Evolutionary conservation across 2,113 vertebrate species (phyloP), one percentile per base, ranked within the genome.

Genomic region (Pelecanus crispus): DNA sequence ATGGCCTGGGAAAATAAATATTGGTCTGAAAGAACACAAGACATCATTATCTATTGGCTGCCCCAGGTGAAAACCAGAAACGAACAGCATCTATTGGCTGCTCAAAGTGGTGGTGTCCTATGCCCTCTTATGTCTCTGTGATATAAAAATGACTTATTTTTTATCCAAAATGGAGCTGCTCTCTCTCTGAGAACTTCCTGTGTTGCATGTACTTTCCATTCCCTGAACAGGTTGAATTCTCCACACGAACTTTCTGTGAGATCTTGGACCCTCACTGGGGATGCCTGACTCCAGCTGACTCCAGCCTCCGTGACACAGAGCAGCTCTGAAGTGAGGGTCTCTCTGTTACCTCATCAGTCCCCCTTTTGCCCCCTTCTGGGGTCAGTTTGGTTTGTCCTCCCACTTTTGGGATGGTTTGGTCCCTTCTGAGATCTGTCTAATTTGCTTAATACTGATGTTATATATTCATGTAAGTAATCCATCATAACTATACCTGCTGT

Each of bases 221-320:
- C 25, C 52, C 52, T 75, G 49, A 49, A 58, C 3, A 58, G 11
- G 10, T 0, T 81, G 52, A 72, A 49, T 79, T 67, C 9, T 26
- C 14, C 38, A 22, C 17, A 18, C 1, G 2, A 72, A 45, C 16
- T 47, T 66, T 32, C 36, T 66, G 0, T n/a, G 32, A 68, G 28
- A 21, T 29, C 67, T 53, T 36, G n/a, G 47, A 44, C 7, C 4
- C 16, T 44, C 40, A 7, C 29, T 53, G 47, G 18, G 42, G 6
- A 6, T 28, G 29, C 32, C 38, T 82, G 10, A n/a, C n/a, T n/a
- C n/a, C n/a, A n/a, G 3, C 52, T 71, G 80, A 49, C 8, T 36
- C 34, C 7, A 28, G 1, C 32, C 47, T 21, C 34, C 1, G 1
- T 38, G 50, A 81, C 0, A 0, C 34, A 66, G 34, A 71, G 21